These are phyloP conservation scores for Microcebus griseorufus DNA, from an alignment of 2,113 vertebrate genomes.

Conservation along the genomic window DNA sequence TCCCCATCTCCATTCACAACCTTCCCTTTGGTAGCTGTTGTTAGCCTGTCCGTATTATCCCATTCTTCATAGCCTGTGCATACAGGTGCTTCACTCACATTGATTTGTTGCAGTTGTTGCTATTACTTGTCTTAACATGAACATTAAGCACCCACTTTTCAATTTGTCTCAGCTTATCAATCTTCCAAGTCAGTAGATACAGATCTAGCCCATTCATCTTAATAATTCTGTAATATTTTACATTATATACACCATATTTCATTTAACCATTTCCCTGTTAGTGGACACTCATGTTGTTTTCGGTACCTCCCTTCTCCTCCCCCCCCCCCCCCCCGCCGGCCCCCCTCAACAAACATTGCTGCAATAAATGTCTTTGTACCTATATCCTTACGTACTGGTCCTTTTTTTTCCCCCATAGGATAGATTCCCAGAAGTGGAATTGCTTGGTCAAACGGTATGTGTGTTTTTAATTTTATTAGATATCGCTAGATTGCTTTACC, in stretches of 20 bases:
- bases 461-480: conserved; percentile 72
- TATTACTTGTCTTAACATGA: not conserved
- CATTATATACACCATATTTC: not conserved
- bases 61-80: fast-evolving
- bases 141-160: not conserved
- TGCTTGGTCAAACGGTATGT: conserved; percentile 82
- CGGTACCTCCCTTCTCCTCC: not conserved
- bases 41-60: not conserved
- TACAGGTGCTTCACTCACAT: fast-evolving
- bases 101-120: not conserved
- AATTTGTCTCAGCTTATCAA: not conserved
- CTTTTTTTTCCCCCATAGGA: conserved; percentile 73
- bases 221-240: not conserved
- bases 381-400: conserved; percentile 69
- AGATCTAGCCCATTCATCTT: not conserved
- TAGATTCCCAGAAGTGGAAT: conserved; percentile 82
- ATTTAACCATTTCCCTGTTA: not conserved
- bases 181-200: not conserved
- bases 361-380: conserved; percentile 29
- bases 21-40: not conserved
- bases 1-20: not conserved
- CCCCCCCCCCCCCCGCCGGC: not conserved
- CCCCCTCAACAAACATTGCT: not conserved
- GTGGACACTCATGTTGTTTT: not conserved
- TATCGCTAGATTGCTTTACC: conserved; percentile 22